phyloP scores from a whole-genome alignment of 2,888 invertebrate genomes.

The Neria commutata region DNA sequence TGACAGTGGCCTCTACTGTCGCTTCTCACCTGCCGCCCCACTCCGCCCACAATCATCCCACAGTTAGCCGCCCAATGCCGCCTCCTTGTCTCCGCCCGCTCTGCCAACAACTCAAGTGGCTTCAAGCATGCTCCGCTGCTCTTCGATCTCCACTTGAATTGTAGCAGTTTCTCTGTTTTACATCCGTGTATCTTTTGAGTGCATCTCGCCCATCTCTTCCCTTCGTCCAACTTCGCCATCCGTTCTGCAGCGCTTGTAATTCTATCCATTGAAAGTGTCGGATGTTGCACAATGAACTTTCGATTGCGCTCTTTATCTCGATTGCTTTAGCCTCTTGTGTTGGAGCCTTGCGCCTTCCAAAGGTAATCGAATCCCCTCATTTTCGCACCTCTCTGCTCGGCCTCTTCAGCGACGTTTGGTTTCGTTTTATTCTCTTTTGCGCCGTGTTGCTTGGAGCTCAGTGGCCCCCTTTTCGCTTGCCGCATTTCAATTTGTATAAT shows the following conservation, averaged over 20 bases:
- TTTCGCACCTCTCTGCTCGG: neutral
- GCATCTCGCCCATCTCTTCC: conserved; percentile 16
- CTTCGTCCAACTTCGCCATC: neutral
- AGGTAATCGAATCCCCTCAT: conserved; percentile 14
- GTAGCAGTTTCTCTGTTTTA: conserved; percentile 21
- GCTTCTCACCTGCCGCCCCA: neutral
- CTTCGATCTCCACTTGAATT: conserved; percentile 16
- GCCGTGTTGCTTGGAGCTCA: neutral
- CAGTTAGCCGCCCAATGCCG: conserved; percentile 17
- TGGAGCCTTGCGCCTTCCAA: conserved; percentile 3
- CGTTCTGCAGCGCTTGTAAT: conserved; percentile 3
- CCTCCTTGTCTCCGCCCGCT: conserved; percentile 1
- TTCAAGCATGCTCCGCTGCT: too few species aligned
- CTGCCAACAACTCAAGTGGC: too few species aligned
- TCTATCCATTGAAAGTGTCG: neutral
- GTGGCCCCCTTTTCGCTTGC: neutral
- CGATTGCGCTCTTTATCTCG: conserved; percentile 20
- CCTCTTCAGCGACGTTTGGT: neutral
- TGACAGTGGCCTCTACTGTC: neutral
- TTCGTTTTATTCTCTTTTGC: neutral
- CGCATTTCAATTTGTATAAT: neutral
- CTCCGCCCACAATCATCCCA: too few species aligned
- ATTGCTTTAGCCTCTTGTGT: neutral
- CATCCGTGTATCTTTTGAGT: conserved; percentile 32
- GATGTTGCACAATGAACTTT: conserved; percentile 15